These are phyloP conservation scores for Echeneis naucrates DNA, from an alignment of 2,797 vertebrate species.

Conservation along the genomic window DNA sequence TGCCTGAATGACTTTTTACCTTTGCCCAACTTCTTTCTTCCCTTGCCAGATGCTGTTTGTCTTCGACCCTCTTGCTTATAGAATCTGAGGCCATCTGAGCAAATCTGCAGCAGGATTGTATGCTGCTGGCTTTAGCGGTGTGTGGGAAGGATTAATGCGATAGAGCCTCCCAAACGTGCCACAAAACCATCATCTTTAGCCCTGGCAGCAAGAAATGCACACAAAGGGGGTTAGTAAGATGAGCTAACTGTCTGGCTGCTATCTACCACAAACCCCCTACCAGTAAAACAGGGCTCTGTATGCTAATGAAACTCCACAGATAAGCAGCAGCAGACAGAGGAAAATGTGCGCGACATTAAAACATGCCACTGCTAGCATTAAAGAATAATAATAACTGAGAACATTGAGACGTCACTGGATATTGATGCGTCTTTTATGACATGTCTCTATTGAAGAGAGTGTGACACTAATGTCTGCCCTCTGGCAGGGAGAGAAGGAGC, in stretches of 20 bases:
- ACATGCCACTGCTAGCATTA: constrained; percentile 78
- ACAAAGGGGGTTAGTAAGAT: constrained; percentile 74
- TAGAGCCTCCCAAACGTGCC: constrained; percentile 69
- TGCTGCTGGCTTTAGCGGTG: constrained; percentile 59
- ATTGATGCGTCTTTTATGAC: constrained; percentile 86
- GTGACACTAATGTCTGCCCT: constrained; percentile 83
- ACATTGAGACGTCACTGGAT: constrained; percentile 74
- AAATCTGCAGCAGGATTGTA: constrained; percentile 54
- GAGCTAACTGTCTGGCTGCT: constrained; percentile 74
- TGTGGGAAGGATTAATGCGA: constrained; percentile 72
- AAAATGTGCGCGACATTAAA: constrained; percentile 74
- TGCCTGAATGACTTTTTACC: constrained; percentile 76
- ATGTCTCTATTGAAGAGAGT: constrained; percentile 73
- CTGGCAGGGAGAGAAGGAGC: constrained; percentile 66
- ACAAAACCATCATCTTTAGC: constrained; percentile 79
- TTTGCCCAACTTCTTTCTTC: constrained; percentile 64
- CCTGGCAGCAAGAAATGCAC: constrained; percentile 66
- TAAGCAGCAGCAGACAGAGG: constrained; percentile 68
- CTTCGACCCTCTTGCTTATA: constrained; percentile 58
- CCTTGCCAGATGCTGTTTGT: constrained; percentile 76
- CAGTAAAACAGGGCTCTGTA: constrained; percentile 74
- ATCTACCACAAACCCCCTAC: constrained; percentile 58
- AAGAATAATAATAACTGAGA: constrained; percentile 82
- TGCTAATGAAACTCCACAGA: constrained; percentile 81
- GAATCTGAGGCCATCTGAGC: constrained; percentile 63